Evolutionary conservation across 2,113 vertebrate genomes (phyloP).

Genomic region (Rhinichthys klamathensis): DNA sequence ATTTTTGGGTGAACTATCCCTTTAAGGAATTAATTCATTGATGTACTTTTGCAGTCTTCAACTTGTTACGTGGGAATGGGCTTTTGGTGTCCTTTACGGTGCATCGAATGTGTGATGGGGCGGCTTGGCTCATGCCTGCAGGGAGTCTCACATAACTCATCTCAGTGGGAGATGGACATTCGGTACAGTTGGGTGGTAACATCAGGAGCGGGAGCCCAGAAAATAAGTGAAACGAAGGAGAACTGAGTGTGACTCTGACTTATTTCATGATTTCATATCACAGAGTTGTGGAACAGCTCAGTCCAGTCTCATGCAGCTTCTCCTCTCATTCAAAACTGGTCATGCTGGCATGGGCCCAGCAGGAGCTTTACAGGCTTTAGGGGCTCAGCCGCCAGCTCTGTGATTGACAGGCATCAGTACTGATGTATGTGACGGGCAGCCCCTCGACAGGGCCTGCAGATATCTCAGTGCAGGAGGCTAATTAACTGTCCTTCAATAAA

Average conservation of each 20-base stretch:
- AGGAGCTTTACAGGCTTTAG: conserved; percentile 50
- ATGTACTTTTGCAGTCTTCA: conserved; percentile 30
- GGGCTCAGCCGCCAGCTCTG: conserved; percentile 47
- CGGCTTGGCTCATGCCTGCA: conserved; percentile 52
- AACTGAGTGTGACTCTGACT: conserved; percentile 1
- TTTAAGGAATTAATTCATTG: not conserved
- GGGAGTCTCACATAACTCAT: conserved; percentile 30
- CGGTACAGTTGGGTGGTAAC: conserved; percentile 2
- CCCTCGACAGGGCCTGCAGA: conserved; percentile 55
- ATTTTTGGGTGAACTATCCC: too few species aligned
- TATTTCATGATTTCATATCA: conserved; percentile 38
- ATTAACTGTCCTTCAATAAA: conserved; percentile 69
- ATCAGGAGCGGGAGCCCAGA: not conserved
- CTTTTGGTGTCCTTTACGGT: conserved; percentile 63
- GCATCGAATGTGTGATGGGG: conserved; percentile 62
- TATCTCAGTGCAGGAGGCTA: conserved; percentile 59
- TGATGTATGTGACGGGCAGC: conserved; percentile 65
- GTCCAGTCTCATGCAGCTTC: conserved; percentile 19
- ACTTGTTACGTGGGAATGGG: conserved; percentile 3
- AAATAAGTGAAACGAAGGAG: conserved; percentile 9
- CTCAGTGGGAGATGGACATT: conserved; percentile 28
- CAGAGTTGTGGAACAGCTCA: conserved; percentile 7
- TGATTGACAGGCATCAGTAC: conserved; percentile 75
- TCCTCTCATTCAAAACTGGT: conserved; percentile 1
- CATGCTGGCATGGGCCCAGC: conserved; percentile 52